phyloP scores from a whole-genome alignment of 1,140 invertebrate species.

The Ctenoplectra terminalis region DNA sequence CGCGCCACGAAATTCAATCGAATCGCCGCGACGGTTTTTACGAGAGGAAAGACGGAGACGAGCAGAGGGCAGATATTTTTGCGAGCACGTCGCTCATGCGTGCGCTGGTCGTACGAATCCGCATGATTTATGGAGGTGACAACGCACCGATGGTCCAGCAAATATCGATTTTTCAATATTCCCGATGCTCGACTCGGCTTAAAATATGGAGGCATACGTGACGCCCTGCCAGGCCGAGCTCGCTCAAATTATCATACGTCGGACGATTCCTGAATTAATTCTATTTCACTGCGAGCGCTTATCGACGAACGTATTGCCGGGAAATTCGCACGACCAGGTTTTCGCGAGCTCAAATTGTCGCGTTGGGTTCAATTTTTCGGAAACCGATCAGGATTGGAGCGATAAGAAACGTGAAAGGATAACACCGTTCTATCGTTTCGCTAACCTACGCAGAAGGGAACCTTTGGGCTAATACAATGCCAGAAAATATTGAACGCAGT shows the following conservation, averaged over 20 bases:
- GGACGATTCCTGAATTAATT: conserved; percentile 31
- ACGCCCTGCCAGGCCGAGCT: not conserved
- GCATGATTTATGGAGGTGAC: conserved; percentile 64
- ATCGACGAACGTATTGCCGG: not conserved
- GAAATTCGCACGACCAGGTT: not conserved
- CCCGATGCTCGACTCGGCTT: not conserved
- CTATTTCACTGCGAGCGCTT: not conserved
- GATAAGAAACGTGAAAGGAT: not conserved
- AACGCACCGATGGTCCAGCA: conserved; percentile 54
- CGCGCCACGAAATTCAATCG: conserved; percentile 52
- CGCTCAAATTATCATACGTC: conserved; percentile 36
- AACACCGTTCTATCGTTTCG: not conserved
- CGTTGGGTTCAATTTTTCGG: not conserved
- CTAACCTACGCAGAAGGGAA: not conserved
- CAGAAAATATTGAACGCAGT: not conserved
- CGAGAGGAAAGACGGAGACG: conserved; percentile 57
- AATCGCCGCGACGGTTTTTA: conserved; percentile 12
- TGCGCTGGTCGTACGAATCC: conserved; percentile 32
- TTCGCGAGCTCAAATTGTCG: not conserved
- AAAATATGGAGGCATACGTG: conserved; percentile 14
- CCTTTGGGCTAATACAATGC: not conserved
- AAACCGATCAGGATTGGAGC: not conserved
- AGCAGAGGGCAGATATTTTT: conserved; percentile 52
- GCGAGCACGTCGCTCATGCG: conserved; percentile 31
- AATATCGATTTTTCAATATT: conserved; percentile 66